Evolutionary conservation across 2,113 vertebrate genomes (phyloP).

Genomic region (Brachyistius frenatus): DNA sequence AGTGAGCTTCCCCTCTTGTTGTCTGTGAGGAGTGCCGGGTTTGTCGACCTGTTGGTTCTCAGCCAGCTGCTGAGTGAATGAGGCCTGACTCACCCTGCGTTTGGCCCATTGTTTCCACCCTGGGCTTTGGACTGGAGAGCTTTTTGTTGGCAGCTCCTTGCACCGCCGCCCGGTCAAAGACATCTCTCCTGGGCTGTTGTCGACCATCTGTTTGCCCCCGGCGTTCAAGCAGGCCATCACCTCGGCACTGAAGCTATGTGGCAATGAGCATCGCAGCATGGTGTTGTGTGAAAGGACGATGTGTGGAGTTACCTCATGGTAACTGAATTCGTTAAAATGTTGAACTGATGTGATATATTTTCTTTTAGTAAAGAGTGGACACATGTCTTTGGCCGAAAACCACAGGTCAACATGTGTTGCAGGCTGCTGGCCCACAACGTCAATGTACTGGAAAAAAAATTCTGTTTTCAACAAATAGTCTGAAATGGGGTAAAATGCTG

Average conservation of each 20-base stretch:
- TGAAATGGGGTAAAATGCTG: too few species aligned
- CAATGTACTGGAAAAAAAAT: too few species aligned
- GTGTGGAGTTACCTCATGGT: not conserved
- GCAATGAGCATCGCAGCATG: not conserved
- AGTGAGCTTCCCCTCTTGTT: constrained; percentile 16
- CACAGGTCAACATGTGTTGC: too few species aligned
- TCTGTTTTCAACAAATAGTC: too few species aligned
- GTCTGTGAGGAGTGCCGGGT: constrained; percentile 30
- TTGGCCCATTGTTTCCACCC: constrained; percentile 70
- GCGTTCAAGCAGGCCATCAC: constrained; percentile 45
- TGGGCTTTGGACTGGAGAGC: constrained; percentile 57
- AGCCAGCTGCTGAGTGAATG: constrained; percentile 76
- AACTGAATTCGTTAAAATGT: not conserved
- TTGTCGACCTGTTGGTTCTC: constrained; percentile 62
- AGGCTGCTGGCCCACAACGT: too few species aligned
- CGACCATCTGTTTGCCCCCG: constrained; percentile 72
- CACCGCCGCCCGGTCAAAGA: constrained; percentile 61
- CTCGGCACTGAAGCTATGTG: constrained; percentile 42
- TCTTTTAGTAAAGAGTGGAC: not conserved
- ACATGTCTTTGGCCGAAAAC: not conserved
- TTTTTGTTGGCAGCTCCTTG: constrained; percentile 74
- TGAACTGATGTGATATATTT: not conserved
- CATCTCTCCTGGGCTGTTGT: constrained; percentile 61
- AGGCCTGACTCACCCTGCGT: constrained; percentile 57
- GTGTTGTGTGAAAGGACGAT: constrained; percentile 4